Evolutionary conservation across 1,140 invertebrate genomes (phyloP).

Genomic region (Drosophila saltans): DNA sequence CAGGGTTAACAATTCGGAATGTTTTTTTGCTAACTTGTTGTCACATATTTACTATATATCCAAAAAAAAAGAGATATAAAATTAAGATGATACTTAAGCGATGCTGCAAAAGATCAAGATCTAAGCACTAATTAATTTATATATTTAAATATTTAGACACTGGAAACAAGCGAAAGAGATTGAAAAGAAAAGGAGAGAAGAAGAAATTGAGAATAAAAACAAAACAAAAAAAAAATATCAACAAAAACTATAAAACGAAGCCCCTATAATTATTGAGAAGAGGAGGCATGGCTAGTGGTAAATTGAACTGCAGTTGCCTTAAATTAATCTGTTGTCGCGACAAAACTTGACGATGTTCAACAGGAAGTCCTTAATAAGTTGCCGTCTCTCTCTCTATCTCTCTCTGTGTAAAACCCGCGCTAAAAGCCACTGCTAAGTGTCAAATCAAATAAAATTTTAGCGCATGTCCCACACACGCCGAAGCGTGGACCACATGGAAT

Average conservation of each 20-base stretch:
- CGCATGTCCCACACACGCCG: slow-evolving; percentile 70
- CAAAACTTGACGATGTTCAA: slow-evolving; percentile 69
- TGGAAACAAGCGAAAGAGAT: slow-evolving; percentile 8
- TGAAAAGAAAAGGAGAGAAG: slow-evolving; percentile 25
- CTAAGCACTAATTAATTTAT: slow-evolving; percentile 80
- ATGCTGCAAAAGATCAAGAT: slow-evolving; percentile 55
- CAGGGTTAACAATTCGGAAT: slow-evolving; percentile 26
- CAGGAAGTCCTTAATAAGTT: slow-evolving; percentile 79
- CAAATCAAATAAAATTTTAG: slow-evolving; percentile 75
- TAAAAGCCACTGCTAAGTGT: slow-evolving; percentile 64
- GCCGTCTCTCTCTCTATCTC: slow-evolving; percentile 13
- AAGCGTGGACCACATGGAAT: slow-evolving; percentile 7
- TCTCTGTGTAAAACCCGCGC: slow-evolving; percentile 28
- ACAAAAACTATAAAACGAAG: slow-evolving; percentile 25
- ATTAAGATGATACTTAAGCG: slow-evolving; percentile 65
- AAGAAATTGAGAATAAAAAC: slow-evolving; percentile 61
- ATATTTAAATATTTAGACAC: slow-evolving; percentile 58
- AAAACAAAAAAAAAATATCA: slow-evolving; percentile 35
- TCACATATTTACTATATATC: slow-evolving; percentile 44
- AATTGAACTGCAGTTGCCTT: slow-evolving; percentile 76
- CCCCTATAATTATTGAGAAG: slow-evolving; percentile 4
- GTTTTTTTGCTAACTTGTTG: slow-evolving; percentile 46
- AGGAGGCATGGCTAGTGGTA: slow-evolving; percentile 37
- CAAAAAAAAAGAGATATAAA: slow-evolving; percentile 5
- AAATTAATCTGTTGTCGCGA: slow-evolving; percentile 82